Conservation (phyloP, 1,140 invertebrate species). For the Harpegnathos saltator region DNA sequence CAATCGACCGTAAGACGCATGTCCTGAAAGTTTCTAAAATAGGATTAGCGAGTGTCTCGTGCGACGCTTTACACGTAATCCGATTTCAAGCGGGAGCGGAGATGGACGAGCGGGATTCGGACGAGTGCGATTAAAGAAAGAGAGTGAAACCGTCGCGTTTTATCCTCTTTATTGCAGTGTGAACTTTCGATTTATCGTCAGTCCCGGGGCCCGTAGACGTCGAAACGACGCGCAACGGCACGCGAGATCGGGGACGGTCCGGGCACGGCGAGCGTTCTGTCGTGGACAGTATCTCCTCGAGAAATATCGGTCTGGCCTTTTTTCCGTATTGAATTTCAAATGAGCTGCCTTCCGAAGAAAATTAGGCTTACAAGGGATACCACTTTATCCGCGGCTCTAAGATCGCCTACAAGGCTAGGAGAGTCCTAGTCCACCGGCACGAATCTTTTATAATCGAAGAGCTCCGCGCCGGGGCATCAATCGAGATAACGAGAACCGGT, state of each 20-base stretch:
- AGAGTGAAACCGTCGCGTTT: no score
- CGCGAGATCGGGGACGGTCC: background rate
- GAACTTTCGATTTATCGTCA: background rate
- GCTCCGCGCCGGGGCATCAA: constrained; percentile 42
- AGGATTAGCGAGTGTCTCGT: constrained; percentile 22
- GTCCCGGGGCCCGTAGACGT: background rate
- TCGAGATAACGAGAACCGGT: constrained; percentile 72
- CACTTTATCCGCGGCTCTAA: constrained; percentile 37
- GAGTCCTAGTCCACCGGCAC: constrained; percentile 20
- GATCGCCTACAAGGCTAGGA: constrained; percentile 27
- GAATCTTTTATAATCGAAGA: constrained; percentile 60
- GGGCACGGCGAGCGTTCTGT: background rate
- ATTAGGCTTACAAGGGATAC: constrained; percentile 60
- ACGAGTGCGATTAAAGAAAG: background rate
- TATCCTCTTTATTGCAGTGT: no score
- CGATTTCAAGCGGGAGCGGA: constrained; percentile 27
- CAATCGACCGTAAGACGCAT: no score
- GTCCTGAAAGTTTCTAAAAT: constrained; percentile 5
- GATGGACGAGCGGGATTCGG: no score
- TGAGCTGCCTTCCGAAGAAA: constrained; percentile 51
- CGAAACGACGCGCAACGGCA: background rate
- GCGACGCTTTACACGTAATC: constrained; percentile 22
- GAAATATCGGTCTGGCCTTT: constrained; percentile 55
- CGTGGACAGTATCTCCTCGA: constrained; percentile 14
- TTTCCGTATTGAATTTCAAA: constrained; percentile 59